phyloP scores from a whole-genome alignment of 1,140 invertebrate species.

The Drosophila obscura region DNA sequence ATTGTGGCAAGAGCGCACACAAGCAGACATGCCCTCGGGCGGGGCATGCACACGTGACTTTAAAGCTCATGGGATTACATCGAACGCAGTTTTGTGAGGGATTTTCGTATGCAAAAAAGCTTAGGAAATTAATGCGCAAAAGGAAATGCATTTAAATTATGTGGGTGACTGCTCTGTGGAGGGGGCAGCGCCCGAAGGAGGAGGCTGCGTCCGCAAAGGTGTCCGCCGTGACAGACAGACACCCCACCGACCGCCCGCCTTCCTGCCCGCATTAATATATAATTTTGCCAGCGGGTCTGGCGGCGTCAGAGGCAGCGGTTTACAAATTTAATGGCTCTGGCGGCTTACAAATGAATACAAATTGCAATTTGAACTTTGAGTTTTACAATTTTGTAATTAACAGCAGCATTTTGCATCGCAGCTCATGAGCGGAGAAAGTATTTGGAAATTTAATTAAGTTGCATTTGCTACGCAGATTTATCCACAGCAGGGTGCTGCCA shows the following conservation, averaged over 20 bases:
- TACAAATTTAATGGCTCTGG: slow-evolving; percentile 67
- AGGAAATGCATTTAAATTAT: slow-evolving; percentile 82
- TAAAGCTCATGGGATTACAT: slow-evolving; percentile 80
- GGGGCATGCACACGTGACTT: slow-evolving; percentile 69
- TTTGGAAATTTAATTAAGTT: slow-evolving; percentile 79
- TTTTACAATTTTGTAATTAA: slow-evolving; percentile 79
- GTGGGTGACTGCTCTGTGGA: slow-evolving; percentile 45
- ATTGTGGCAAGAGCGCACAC: slow-evolving; percentile 5
- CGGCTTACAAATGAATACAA: slow-evolving; percentile 77
- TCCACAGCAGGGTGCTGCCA: slow-evolving; percentile 38
- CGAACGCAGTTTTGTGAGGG: slow-evolving; percentile 71
- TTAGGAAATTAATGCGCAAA: slow-evolving; percentile 80
- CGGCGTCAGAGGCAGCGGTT: slow-evolving; percentile 22
- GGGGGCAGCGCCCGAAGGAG: background rate
- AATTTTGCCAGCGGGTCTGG: slow-evolving; percentile 54
- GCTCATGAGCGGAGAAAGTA: slow-evolving; percentile 63
- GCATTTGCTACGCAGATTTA: slow-evolving; percentile 78
- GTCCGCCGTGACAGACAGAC: slow-evolving; percentile 63
- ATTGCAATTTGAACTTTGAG: slow-evolving; percentile 80
- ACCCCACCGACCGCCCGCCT: slow-evolving; percentile 13
- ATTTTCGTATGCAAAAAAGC: slow-evolving; percentile 78
- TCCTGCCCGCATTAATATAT: slow-evolving; percentile 74
- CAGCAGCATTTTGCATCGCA: slow-evolving; percentile 75
- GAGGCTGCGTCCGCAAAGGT: slow-evolving; percentile 36
- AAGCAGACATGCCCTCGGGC: slow-evolving; percentile 10